Percentiles rank a stretch among this genome's conserved stretches.
phyloP scores from a whole-genome alignment of 2,113 vertebrate species.

The Macquaria australasica region DNA sequence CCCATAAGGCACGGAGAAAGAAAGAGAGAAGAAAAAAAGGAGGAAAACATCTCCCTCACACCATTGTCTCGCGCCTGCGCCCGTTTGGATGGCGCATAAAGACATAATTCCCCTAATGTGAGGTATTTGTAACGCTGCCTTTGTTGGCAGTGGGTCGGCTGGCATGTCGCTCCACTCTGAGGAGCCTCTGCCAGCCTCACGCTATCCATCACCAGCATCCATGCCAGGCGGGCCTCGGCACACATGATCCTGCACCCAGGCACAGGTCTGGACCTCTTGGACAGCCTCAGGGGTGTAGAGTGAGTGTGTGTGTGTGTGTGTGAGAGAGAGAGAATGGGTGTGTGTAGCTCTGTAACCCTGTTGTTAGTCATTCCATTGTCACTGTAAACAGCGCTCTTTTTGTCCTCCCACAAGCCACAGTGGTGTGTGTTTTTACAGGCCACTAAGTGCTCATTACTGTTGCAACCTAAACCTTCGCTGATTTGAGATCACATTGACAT shows the following conservation, averaged over 20 bases:
- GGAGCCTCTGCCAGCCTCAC: slow-evolving; percentile 43
- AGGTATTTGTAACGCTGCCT: slow-evolving; percentile 76
- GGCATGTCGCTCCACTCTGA: slow-evolving; percentile 47
- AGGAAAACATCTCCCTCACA: slow-evolving; percentile 47
- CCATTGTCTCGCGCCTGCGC: slow-evolving; percentile 59
- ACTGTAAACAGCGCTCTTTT: slow-evolving; percentile 63
- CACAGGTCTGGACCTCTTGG: slow-evolving; percentile 23
- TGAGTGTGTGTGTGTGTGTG: not conserved
- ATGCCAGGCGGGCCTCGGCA: slow-evolving; percentile 47
- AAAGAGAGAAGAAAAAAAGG: slow-evolving; percentile 29
- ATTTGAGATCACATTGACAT: slow-evolving; percentile 8
- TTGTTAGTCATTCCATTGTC: slow-evolving; percentile 59
- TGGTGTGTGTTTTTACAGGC: slow-evolving; percentile 52
- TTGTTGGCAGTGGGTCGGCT: slow-evolving; percentile 65
- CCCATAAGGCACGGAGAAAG: slow-evolving; percentile 40
- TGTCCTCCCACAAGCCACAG: slow-evolving; percentile 55
- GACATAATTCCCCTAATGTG: slow-evolving; percentile 79
- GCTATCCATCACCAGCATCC: slow-evolving; percentile 57
- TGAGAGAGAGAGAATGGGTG: not conserved
- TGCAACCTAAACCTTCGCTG: slow-evolving; percentile 28
- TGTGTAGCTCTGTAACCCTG: slow-evolving; percentile 19
- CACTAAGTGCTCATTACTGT: slow-evolving; percentile 50
- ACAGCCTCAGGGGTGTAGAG: not conserved
- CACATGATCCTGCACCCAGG: slow-evolving; percentile 53
- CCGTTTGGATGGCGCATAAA: slow-evolving; percentile 65